Conservation (phyloP, 2,888 invertebrate species). For the Isotomurus palustris region DNA sequence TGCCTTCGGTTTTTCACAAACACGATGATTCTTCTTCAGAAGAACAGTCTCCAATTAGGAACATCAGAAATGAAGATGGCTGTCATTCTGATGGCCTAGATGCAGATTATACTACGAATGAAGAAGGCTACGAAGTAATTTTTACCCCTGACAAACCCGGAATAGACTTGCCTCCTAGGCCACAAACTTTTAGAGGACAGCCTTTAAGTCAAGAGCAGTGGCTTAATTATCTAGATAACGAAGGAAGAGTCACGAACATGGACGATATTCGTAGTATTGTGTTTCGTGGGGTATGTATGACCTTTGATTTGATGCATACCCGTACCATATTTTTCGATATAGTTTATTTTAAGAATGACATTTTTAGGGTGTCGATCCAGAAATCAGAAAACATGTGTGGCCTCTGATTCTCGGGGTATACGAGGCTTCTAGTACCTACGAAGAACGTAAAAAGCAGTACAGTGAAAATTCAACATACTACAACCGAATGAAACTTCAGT, state of each 20-base stretch:
- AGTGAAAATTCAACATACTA: conserved; percentile 78
- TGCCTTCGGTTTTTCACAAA: no score
- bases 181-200: conserved; percentile 63
- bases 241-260: conserved; percentile 74
- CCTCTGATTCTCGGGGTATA: conserved; percentile 76
- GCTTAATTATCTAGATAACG: conserved; percentile 70
- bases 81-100: conserved; percentile 47
- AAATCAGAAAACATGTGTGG: conserved; percentile 81
- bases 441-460: conserved; percentile 64
- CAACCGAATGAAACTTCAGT: conserved; percentile 92
- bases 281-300: conserved; percentile 76
- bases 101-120: conserved; percentile 52
- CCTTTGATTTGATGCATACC: neutral
- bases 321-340: neutral
- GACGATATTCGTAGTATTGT: conserved; percentile 77
- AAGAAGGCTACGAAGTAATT: conserved; percentile 69
- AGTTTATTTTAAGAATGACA: neutral
- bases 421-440: conserved; percentile 73
- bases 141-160: conserved; percentile 54
- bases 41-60: conserved; percentile 46
- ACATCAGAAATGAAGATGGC: conserved; percentile 17
- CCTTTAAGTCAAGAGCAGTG: conserved; percentile 75
- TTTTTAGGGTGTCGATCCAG: conserved; percentile 69
- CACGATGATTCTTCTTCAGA: neutral
- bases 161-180: conserved; percentile 65